Percentiles rank a stretch among this genome's conserved stretches.
These are phyloP conservation scores for Nothoprocta pentlandii DNA, from an alignment of 2,113 vertebrate genomes.

Conservation along the genomic window DNA sequence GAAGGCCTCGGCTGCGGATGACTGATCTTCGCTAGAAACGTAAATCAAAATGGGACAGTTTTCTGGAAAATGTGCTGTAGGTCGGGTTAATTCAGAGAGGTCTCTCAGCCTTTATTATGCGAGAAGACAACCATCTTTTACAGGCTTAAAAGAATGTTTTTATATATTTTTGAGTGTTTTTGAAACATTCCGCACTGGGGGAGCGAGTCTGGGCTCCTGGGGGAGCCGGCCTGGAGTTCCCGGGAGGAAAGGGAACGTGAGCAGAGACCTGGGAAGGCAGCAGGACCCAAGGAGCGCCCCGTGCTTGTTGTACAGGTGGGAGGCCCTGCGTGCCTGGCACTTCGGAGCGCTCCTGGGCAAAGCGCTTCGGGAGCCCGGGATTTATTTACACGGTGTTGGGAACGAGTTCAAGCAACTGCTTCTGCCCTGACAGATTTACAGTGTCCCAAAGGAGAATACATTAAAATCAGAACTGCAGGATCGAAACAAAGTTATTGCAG, in stretches of 20 bases:
- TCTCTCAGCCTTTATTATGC: not conserved
- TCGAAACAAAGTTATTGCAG: not conserved
- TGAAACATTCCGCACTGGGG: not conserved
- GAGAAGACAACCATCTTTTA: not conserved
- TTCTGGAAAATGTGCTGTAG: not conserved
- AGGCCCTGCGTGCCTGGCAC: not conserved
- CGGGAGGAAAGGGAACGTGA: rapidly evolving
- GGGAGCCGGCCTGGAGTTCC: not conserved
- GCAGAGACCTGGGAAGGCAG: not conserved
- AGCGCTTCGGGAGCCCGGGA: not conserved
- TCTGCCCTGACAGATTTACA: not conserved
- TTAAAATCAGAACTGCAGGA: not conserved
- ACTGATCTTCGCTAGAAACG: not conserved
- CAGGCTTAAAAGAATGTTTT: not conserved
- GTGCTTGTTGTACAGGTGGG: not conserved
- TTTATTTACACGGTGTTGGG: not conserved
- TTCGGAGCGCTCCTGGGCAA: conserved; percentile 15
- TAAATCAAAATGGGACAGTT: not conserved
- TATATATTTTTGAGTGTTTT: not conserved
- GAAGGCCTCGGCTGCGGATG: not conserved
- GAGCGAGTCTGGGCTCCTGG: not conserved
- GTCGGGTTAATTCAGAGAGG: not conserved
- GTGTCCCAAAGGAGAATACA: not conserved
- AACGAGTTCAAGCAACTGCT: not conserved
- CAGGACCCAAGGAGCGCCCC: not conserved